Evolutionary conservation across 2,888 invertebrate genomes (phyloP).

Genomic region (Troilus luridus): DNA sequence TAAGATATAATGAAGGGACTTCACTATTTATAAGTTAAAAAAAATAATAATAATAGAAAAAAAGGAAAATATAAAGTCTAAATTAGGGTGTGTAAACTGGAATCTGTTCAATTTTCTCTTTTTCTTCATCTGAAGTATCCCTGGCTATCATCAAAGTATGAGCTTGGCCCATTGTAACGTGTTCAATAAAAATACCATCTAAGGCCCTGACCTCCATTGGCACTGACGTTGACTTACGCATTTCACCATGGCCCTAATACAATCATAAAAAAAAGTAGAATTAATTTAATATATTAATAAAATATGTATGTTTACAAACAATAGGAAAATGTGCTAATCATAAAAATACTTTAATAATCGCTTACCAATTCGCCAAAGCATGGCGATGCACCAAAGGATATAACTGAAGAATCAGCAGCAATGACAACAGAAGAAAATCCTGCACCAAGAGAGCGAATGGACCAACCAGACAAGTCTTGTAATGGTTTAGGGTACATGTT

Average conservation of each 20-base stretch:
- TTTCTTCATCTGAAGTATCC: conserved; percentile 77
- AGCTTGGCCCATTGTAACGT: conserved; percentile 86
- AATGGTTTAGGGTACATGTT: conserved; percentile 97
- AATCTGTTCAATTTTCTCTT: conserved; percentile 74
- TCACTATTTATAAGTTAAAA: conserved; percentile 51
- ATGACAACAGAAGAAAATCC: conserved; percentile 88
- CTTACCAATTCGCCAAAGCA: conserved; percentile 91
- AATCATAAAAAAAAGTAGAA: not conserved
- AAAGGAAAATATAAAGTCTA: not conserved
- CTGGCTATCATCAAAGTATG: conserved; percentile 83
- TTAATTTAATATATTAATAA: conserved; percentile 2
- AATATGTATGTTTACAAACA: not conserved
- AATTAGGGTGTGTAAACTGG: conserved; percentile 67
- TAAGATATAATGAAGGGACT: conserved; percentile 42
- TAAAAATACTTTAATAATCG: conserved; percentile 57
- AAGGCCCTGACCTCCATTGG: conserved; percentile 85
- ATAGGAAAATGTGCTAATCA: not conserved
- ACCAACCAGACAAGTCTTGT: conserved; percentile 95
- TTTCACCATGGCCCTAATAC: conserved; percentile 86
- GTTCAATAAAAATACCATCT: conserved; percentile 70
- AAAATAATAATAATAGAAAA: conserved; percentile 10
- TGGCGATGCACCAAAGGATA: conserved; percentile 95
- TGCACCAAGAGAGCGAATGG: conserved; percentile 86
- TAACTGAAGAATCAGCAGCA: conserved; percentile 90
- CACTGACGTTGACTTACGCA: conserved; percentile 87